A percentile compares a stretch with the other conserved stretches of the same genome.
Evolutionary conservation across 2,888 invertebrate genomes (phyloP).

Genomic region (Cheilosia urbana): DNA sequence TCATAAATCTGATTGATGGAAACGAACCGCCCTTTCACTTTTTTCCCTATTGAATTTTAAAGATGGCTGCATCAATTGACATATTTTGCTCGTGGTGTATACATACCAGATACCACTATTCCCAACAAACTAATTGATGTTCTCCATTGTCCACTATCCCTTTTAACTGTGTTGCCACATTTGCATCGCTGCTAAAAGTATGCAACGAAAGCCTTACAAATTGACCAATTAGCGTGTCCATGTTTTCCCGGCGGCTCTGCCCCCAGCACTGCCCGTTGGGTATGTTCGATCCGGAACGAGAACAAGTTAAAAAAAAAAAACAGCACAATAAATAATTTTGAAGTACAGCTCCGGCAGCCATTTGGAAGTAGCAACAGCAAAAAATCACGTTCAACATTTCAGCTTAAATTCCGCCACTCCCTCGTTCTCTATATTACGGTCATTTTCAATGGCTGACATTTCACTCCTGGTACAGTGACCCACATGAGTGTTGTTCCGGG

Average conservation of each 20-base stretch:
- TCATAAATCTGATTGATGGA: too few species aligned
- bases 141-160: conserved; percentile 31
- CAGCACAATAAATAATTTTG: conserved; percentile 53
- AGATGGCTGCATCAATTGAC: too few species aligned
- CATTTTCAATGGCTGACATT: conserved; percentile 59
- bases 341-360: conserved; percentile 14
- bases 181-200: conserved; percentile 32
- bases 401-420: conserved; percentile 42
- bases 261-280: conserved; percentile 23
- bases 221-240: conserved; percentile 69
- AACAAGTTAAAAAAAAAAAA: conserved; percentile 37
- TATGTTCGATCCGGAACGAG: conserved; percentile 42
- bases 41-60: too few species aligned
- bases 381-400: conserved; percentile 52
- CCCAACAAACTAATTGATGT: conserved; percentile 24
- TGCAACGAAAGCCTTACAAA: conserved; percentile 65
- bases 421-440: conserved; percentile 42
- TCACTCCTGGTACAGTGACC: conserved; percentile 59
- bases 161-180: conserved; percentile 25
- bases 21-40: too few species aligned
- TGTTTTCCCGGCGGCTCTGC: conserved; percentile 37
- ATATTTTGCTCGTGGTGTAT: too few species aligned
- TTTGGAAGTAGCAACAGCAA: conserved; percentile 21
- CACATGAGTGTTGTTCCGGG: conserved; percentile 56
- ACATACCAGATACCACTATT: too few species aligned